Conservation (phyloP, 1,140 invertebrate species). For the Drosophila ficusphila region DNA sequence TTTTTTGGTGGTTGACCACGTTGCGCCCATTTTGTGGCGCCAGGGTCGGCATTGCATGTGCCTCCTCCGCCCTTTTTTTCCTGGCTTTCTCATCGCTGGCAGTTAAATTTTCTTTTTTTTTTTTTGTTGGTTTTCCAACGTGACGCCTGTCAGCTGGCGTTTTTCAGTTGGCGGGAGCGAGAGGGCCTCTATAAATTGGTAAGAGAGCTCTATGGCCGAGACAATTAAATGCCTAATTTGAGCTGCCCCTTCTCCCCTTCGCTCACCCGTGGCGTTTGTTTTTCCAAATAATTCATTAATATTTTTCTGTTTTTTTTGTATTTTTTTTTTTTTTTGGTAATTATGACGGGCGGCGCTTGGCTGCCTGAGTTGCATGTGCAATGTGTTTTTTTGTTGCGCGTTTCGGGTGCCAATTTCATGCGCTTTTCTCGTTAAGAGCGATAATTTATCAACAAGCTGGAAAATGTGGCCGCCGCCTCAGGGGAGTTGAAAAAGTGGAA, state of each 20-base stretch:
- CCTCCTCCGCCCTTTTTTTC: conserved; percentile 14
- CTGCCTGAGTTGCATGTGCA: conserved; percentile 75
- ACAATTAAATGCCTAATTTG: conserved; percentile 81
- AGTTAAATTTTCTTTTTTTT: too few species aligned
- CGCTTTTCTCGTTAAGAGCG: conserved; percentile 56
- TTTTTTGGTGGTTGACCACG: conserved; percentile 64
- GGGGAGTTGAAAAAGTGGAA: not conserved
- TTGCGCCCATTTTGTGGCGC: conserved; percentile 75
- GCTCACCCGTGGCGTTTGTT: conserved; percentile 60
- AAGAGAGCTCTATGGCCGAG: conserved; percentile 45
- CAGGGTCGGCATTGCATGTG: conserved; percentile 63
- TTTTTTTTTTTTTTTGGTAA: conserved; percentile 42
- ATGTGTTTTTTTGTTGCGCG: conserved; percentile 33
- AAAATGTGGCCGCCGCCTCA: not conserved
- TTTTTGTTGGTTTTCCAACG: conserved; percentile 77
- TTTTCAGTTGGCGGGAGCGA: conserved; percentile 13
- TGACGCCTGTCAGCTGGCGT: conserved; percentile 77
- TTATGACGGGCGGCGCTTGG: conserved; percentile 65
- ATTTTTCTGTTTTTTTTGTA: conserved; percentile 54
- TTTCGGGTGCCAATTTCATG: conserved; percentile 49
- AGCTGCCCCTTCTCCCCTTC: conserved; percentile 1
- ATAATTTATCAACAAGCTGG: conserved; percentile 43
- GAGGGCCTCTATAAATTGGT: conserved; percentile 12
- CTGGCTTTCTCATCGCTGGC: conserved; percentile 35
- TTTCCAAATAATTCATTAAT: conserved; percentile 85